Conservation (phyloP, 2,113 vertebrate genomes). For the Tetrao urogallus region DNA sequence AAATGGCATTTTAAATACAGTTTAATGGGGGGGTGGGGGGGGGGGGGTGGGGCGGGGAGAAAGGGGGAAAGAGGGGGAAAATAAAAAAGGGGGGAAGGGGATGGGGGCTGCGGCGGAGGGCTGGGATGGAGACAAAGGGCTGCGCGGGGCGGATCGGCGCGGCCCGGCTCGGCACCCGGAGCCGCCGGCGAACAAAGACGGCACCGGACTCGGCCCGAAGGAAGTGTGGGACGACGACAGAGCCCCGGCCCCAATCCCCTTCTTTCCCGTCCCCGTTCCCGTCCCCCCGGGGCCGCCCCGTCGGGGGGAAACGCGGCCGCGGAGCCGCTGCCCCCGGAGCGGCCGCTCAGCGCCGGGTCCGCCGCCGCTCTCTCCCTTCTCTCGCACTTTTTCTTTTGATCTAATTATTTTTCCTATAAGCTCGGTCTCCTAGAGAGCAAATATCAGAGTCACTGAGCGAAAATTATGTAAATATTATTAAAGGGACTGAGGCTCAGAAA, state of each 20-base stretch:
- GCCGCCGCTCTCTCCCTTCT: conserved; percentile 48
- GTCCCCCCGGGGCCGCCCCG: neutral
- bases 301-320: neutral
- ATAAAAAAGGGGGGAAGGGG: neutral
- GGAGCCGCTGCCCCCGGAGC: neutral
- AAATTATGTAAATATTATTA: conserved; percentile 99
- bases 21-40: conserved; percentile 74
- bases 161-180: neutral
- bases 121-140: conserved; percentile 25
- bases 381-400: conserved; percentile 85
- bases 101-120: neutral
- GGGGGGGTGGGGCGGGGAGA: neutral
- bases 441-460: conserved; percentile 96
- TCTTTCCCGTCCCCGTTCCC: neutral
- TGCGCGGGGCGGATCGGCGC: neutral
- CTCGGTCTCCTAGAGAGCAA: conserved; percentile 95
- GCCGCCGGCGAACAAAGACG: conserved; percentile 10
- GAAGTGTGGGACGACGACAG: too few species aligned
- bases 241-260: neutral
- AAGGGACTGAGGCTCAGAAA: conserved; percentile 97
- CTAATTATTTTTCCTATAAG: conserved; percentile 98
- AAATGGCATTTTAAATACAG: conserved; percentile 88
- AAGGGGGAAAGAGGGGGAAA: neutral
- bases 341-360: neutral
- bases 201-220: neutral